phyloP scores from a whole-genome alignment of 2,888 invertebrate species.

The Nemotelus pantherinus region DNA sequence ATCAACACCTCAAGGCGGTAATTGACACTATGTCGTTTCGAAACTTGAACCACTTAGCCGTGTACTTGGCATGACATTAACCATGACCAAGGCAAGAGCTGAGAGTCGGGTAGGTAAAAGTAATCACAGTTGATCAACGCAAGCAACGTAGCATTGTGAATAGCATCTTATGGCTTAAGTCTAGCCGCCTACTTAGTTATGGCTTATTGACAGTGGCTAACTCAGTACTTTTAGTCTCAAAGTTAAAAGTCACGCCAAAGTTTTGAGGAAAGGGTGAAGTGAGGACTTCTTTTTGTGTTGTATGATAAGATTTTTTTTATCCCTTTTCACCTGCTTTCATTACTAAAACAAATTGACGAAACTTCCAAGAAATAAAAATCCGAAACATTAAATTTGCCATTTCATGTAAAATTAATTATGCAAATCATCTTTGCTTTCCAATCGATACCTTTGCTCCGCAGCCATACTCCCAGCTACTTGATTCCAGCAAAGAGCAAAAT shows the following conservation, averaged over 20 bases:
- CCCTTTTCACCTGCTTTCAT: too few relatives aligned
- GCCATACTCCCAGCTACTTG: too few relatives aligned
- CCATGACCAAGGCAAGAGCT: conserved; percentile 19
- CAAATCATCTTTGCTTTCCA: too few relatives aligned
- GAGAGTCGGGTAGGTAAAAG: conserved; percentile 22
- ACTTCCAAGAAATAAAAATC: too few relatives aligned
- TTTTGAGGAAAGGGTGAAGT: too few relatives aligned
- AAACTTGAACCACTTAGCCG: conserved; percentile 11
- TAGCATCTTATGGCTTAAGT: neutral
- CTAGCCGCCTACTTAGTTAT: conserved; percentile 8
- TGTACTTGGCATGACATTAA: conserved; percentile 34
- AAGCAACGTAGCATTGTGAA: neutral
- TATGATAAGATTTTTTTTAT: too few relatives aligned
- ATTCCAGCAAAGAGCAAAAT: conserved; percentile 13
- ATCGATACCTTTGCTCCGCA: too few relatives aligned
- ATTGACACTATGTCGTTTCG: neutral
- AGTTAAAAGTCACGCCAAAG: neutral
- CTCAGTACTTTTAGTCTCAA: neutral
- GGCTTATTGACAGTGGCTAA: neutral
- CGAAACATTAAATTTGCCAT: too few relatives aligned
- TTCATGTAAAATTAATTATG: too few relatives aligned
- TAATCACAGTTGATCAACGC: conserved; percentile 1
- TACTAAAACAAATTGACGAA: too few relatives aligned
- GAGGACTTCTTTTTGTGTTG: too few relatives aligned
- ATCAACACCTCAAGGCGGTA: conserved; percentile 26